Percentiles rank a stretch among this genome's conserved stretches.
phyloP scores from a whole-genome alignment of 2,888 invertebrate genomes.

The Pollenia angustigena region DNA sequence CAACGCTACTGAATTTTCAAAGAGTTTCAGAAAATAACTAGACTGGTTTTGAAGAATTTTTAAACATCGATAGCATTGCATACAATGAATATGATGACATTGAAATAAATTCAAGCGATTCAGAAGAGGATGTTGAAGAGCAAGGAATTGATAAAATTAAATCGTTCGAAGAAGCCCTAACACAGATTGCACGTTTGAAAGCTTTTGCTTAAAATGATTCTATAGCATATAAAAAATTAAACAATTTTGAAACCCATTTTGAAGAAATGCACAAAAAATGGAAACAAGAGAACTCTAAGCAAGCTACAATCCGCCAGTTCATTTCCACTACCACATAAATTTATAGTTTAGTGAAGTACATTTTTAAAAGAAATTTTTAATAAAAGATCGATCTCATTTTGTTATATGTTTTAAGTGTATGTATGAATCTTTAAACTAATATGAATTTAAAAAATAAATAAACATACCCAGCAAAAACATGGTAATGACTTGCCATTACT shows the following conservation, averaged over 20 bases:
- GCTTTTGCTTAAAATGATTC: slow-evolving; percentile 25
- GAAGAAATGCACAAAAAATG: slow-evolving; percentile 27
- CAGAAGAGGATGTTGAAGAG: slow-evolving; percentile 12
- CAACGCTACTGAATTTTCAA: slow-evolving; percentile 17
- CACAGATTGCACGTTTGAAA: slow-evolving; percentile 15
- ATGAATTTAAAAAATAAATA: no score
- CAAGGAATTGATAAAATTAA: slow-evolving; percentile 17
- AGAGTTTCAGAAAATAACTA: slow-evolving; percentile 11
- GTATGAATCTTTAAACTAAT: no score
- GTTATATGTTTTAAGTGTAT: no score
- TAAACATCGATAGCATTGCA: slow-evolving; percentile 10
- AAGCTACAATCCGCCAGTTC: slow-evolving; percentile 22
- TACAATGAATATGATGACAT: no score
- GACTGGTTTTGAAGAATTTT: slow-evolving; percentile 15
- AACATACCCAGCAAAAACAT: no score
- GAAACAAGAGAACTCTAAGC: slow-evolving; percentile 6
- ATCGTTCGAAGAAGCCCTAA: slow-evolving; percentile 9
- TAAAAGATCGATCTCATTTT: no score
- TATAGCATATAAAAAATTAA: slow-evolving; percentile 3
- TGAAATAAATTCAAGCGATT: slow-evolving; percentile 1
- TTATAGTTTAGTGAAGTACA: no score
- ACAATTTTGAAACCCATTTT: slow-evolving; percentile 26
- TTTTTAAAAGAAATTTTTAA: no score
- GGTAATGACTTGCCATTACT: no score
- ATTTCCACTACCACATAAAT: not conserved